Conservation (phyloP, 2,797 vertebrate genomes). For the Podarcis lilfordi region DNA sequence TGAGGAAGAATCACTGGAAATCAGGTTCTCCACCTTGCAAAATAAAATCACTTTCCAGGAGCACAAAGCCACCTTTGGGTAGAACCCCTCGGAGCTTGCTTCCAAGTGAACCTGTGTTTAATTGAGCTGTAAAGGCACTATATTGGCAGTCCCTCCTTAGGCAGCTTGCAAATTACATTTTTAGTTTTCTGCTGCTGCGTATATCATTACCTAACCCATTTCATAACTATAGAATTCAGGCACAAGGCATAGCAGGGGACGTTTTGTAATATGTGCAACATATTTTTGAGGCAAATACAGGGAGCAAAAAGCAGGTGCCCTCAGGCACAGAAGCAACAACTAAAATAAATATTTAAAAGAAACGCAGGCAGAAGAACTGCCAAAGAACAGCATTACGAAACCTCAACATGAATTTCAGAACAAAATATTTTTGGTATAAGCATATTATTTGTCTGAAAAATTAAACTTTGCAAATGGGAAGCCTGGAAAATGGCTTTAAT, state of each 20-base stretch:
- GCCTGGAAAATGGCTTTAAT: neutral
- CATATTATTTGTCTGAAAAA: neutral
- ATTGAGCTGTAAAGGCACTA: neutral
- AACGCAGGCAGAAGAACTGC: neutral
- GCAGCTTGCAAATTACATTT: neutral
- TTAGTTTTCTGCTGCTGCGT: neutral
- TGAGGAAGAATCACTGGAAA: neutral
- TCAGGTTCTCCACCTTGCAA: neutral
- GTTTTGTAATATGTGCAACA: neutral
- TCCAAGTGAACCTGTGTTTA: neutral
- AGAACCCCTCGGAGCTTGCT: neutral
- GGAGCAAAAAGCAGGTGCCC: neutral
- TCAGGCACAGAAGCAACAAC: neutral
- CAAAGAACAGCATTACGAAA: neutral
- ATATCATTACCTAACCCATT: neutral
- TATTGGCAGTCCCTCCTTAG: neutral
- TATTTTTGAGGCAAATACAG: neutral
- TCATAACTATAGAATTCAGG: neutral
- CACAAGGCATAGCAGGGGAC: neutral
- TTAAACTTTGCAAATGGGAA: neutral
- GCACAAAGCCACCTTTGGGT: neutral
- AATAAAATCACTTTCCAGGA: neutral
- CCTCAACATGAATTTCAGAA: neutral
- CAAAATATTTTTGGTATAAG: neutral
- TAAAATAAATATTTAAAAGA: neutral